A percentile compares a stretch with the other conserved stretches of the same genome.
Evolutionary conservation across 1,140 invertebrate species (phyloP).

Genomic region (Dreissena rostriformis): DNA sequence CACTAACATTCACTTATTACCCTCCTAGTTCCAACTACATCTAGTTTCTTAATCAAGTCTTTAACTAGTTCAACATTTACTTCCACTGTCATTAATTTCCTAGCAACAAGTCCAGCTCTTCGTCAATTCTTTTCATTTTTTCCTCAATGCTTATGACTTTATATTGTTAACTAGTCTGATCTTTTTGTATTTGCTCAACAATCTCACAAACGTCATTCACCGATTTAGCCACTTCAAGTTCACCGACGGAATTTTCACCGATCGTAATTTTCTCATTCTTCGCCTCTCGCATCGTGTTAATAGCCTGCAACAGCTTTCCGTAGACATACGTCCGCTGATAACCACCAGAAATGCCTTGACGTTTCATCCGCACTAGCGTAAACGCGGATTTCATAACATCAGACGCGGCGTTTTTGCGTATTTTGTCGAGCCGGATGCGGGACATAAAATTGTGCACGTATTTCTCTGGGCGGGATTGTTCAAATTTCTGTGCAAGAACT

Average conservation of each 20-base stretch:
- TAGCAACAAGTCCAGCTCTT: no score
- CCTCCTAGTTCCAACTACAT: no score
- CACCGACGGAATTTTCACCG: conserved; percentile 58
- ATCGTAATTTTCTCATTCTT: conserved; percentile 67
- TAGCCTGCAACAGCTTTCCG: conserved; percentile 66
- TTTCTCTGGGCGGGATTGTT: conserved; percentile 71
- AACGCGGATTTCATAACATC: conserved; percentile 73
- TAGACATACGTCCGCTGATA: conserved; percentile 60
- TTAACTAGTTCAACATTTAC: no score
- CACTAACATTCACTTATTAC: no score
- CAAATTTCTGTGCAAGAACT: conserved; percentile 74
- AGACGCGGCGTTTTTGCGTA: conserved; percentile 68
- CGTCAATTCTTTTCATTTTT: no score
- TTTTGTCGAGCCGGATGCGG: conserved; percentile 68
- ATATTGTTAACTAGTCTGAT: no score
- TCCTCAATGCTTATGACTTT: no score
- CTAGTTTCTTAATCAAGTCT: no score
- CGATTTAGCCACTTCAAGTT: no score
- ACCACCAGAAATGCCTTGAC: conserved; percentile 24
- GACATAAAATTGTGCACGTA: conserved; percentile 73
- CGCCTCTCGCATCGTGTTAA: conserved; percentile 66
- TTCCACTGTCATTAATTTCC: no score
- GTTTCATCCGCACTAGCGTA: conserved; percentile 65
- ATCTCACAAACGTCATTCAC: no score
- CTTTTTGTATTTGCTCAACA: no score